phyloP scores from a whole-genome alignment of 2,888 invertebrate genomes.

The Buathra laborator region DNA sequence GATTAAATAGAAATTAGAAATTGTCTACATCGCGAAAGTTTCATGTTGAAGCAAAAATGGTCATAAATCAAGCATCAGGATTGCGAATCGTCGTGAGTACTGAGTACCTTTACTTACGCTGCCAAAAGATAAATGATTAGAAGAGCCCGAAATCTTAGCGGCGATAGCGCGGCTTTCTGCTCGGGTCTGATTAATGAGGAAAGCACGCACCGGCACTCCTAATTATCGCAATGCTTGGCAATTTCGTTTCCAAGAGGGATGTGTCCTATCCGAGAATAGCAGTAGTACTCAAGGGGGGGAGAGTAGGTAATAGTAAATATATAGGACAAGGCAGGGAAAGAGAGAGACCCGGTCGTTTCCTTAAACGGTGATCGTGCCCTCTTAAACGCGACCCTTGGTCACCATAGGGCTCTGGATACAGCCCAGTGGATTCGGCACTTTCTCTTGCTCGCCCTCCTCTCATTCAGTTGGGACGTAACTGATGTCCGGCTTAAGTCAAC shows the following conservation, averaged over 20 bases:
- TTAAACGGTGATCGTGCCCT: constrained; percentile 69
- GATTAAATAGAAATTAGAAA: background rate
- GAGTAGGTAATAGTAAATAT: constrained; percentile 45
- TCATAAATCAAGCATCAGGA: constrained; percentile 47
- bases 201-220: constrained; percentile 66
- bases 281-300: constrained; percentile 12
- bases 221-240: constrained; percentile 68
- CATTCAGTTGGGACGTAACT: constrained; percentile 70
- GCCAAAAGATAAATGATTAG: constrained; percentile 65
- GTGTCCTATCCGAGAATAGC: constrained; percentile 29
- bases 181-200: constrained; percentile 66
- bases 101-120: constrained; percentile 43
- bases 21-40: background rate
- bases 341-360: constrained; percentile 62
- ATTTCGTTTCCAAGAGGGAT: constrained; percentile 54
- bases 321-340: constrained; percentile 48
- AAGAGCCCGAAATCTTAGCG: constrained; percentile 50
- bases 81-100: constrained; percentile 53
- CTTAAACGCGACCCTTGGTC: constrained; percentile 69
- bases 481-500: constrained; percentile 81
- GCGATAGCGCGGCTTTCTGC: constrained; percentile 45
- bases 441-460: constrained; percentile 51
- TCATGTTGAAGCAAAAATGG: background rate
- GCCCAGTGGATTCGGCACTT: constrained; percentile 58
- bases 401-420: constrained; percentile 52